Evolutionary conservation across 2,888 invertebrate genomes (phyloP), one percentile per base, ranked within the genome.

Genomic region (Leistus spinibarbis): DNA sequence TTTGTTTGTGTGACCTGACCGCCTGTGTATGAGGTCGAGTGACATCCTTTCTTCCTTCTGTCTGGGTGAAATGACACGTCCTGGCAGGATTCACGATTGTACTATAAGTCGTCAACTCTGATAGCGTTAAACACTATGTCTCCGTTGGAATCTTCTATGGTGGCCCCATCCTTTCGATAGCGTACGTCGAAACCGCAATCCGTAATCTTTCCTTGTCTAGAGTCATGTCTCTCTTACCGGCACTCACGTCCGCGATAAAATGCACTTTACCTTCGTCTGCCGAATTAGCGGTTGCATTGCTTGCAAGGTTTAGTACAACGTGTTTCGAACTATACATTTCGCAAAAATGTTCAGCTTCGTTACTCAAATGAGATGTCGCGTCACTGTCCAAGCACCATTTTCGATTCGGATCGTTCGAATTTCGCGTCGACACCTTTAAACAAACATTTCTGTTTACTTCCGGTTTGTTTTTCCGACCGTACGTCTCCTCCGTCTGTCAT

Each of bases 351-450:
- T 56, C 3, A 4, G 19, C 9, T 56, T 56, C 16, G 19, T 16
- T 56, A 9, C 57, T 4, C 9, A 16, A 56, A 56, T 56, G 57
- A 19, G 17, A n/a, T 1, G 69, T 20, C 24, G 76, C 76, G 1
- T 76, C 77, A 40, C 77, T 78, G 60, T 78, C 77, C 5, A 78
- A 13, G 64, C 77, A 78, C 78, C 77, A 77, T 23, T 10, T 40
- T 9, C n/a, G 23, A 1, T 60, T 53, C 13, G 13, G 13, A 53
- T 53, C 53, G 53, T 53, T 10, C n/a, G 7, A 23, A 7, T 3
- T 19, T 13, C 5, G 22, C 22, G 13, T 19, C 63, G 20, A 13
- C 13, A 19, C 23, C 7, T 63, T 63, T 4, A 63, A 63, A 63
- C 63, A 17, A 5, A 63, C 20, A 17, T 63, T n/a, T 3, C n/a